Evolutionary conservation across 2,113 vertebrate species (phyloP), one percentile per base, ranked within the genome.

Genomic region (Paratilapia polleni): DNA sequence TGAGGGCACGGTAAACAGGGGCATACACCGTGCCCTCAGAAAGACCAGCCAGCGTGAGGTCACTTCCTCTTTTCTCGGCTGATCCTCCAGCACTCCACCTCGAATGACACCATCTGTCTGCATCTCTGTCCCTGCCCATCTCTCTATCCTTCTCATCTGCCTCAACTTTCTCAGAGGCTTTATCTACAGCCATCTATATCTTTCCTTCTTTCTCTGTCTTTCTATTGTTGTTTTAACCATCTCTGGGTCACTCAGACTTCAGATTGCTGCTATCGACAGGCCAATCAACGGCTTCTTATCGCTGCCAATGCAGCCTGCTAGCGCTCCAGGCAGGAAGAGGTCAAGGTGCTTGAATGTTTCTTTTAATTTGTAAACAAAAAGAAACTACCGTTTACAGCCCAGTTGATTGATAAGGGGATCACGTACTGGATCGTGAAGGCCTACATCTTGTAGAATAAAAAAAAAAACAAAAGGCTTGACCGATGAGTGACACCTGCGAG

Each of bases 281-380:
- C 68, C 86, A 84, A 92, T 95, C 92, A 36, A 85, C 79, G 36
- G 90, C 83, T 74, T 82, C 93, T 95, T 95, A 96, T 95, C 94
- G 5, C 83, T 43, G 60, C 57, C 64, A 34, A 17, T 59, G 83
- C 90, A 92, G 88, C 85, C 87, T 60, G 88, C 66, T 20, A 22
- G 70, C 47, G 61, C 91, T 84, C 66, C 82, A 74, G 92, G 70
- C 87, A 74, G 83, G 17, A 61, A 86, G 74, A 88, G 91, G 94
- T 94, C 94, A 94, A 93, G 78, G 89, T 78, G 87, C 77, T 73
- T 62, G 54, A 84, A 87, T 83, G 61, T 89, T 90, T 84, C 83
- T 89, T 77, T 38, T 59, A 85, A 94, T 93, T 93, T 86, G 82
- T 91, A 94, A 91, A 92, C 89, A 90, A 90, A 89, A 81, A 79